Percentiles rank a stretch among this genome's conserved stretches.
Conservation (phyloP, 2,888 invertebrate genomes). For the Tryphoninae sp. region DNA sequence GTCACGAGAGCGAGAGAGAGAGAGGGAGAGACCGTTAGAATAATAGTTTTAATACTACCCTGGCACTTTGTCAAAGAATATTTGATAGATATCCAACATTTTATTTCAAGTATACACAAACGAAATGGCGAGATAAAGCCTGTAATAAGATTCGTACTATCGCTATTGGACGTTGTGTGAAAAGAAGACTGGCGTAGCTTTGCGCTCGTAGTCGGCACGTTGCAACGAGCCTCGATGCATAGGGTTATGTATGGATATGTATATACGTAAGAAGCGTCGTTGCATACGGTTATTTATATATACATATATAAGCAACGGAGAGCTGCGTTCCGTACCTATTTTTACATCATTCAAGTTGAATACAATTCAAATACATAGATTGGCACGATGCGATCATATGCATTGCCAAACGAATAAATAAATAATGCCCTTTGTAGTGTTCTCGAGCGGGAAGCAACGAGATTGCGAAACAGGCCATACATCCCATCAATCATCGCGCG, state of each 20-base stretch:
- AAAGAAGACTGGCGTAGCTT: not conserved
- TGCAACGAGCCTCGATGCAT: not conserved
- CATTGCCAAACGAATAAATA: conserved; percentile 6
- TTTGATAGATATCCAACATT: conserved; percentile 52
- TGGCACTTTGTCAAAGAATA: conserved; percentile 40
- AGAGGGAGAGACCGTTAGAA: not conserved
- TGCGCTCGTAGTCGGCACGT: not conserved
- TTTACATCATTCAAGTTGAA: not conserved
- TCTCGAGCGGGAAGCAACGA: conserved; percentile 1
- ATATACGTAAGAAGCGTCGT: not conserved
- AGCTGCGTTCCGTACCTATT: not conserved
- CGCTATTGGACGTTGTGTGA: not conserved
- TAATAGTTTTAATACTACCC: not conserved
- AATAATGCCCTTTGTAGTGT: conserved; percentile 24
- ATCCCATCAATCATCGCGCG: conserved; percentile 29
- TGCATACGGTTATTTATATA: not conserved
- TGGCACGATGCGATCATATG: not conserved
- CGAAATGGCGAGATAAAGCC: not conserved
- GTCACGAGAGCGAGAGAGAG: conserved; percentile 3
- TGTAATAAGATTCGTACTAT: not conserved
- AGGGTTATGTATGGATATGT: not conserved
- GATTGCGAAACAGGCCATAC: conserved; percentile 31
- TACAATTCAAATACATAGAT: not conserved
- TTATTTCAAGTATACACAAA: conserved; percentile 41
- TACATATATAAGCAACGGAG: not conserved